Base-by-base conservation (phyloP, 2,797 vertebrate genomes). In the Hydrolagus colliei region DNA sequence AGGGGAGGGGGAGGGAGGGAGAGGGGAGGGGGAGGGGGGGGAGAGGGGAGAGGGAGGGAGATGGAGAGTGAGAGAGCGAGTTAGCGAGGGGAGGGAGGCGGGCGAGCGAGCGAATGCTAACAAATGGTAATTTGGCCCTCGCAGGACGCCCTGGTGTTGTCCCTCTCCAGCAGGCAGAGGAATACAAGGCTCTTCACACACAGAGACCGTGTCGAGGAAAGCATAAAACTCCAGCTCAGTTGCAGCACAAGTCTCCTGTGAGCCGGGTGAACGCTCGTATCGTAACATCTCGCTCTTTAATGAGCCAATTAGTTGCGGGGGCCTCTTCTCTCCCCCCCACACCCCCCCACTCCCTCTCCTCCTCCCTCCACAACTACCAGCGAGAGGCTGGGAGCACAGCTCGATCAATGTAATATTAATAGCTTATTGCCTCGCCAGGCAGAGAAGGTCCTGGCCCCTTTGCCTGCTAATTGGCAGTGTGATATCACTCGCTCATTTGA, bases 391-490 rank as follows among this genome's bases (percentile, higher is more conserved):
- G 90, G 90, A 91, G 90, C 92, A 94, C 94, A 95, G 94, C 94
- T 92, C 90, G 91, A 92, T 90, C 90, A 94, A 98, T 97, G 97
- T 95, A 96, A 97, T 97, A 98, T 97, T 95, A 96, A 97, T 97
- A 93, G 89, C 86, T 91, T 93, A 93, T 90, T 89, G 92, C 91
- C 90, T 87, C 79, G 74, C 87, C 87, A 75, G 87, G 88, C 88
- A 88, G 88, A 27, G 27, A 27, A 88, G 90, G 90, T 89, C 89
- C 88, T 89, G 92, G 41, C 90, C 91, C 90, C 89, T 92, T 92
- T 92, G 92, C 93, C 86, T 88, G 82, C 91, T 93, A 93, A 95
- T 89, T 92, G 94, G 92, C 92, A 92, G 92, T 91, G 88, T 90
- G 90, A 90, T 94, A 92, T 93, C 90, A 91, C 90, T 90, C 89